These are phyloP conservation scores for Hylomyscus alleni DNA, from an alignment of 2,797 vertebrate species.

Conservation along the genomic window DNA sequence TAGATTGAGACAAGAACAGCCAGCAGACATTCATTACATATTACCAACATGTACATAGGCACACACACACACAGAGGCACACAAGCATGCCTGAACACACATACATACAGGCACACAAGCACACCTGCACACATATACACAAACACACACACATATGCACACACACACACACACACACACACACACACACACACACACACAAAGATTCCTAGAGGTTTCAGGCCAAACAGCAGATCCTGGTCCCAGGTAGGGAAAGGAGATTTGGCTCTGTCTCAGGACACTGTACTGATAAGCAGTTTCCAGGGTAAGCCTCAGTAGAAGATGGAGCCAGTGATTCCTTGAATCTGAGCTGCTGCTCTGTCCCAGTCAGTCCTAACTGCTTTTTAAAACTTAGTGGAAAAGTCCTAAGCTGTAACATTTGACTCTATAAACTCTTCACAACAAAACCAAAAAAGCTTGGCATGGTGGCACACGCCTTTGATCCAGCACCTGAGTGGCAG, in stretches of 20 bases:
- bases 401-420: slow-evolving; percentile 60
- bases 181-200: neutral
- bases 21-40: slow-evolving; percentile 65
- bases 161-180: neutral
- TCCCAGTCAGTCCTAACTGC: slow-evolving; percentile 22
- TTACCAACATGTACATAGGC: slow-evolving; percentile 4
- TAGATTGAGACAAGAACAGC: slow-evolving; percentile 73
- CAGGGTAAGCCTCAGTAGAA: neutral
- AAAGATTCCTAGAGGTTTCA: slow-evolving; percentile 14
- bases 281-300: slow-evolving; percentile 33
- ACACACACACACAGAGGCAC: neutral
- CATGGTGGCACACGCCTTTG: neutral
- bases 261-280: slow-evolving; percentile 33
- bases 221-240: slow-evolving; percentile 58
- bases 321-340: slow-evolving; percentile 41
- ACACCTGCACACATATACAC: neutral
- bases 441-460: neutral
- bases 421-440: slow-evolving; percentile 45
- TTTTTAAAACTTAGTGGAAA: slow-evolving; percentile 65
- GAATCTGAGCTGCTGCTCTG: slow-evolving; percentile 17
- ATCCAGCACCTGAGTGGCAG: neutral
- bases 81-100: neutral
- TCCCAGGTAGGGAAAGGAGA: slow-evolving; percentile 35
- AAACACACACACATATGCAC: neutral
- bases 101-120: neutral